These are phyloP conservation scores for Nomada lathburiana DNA, from an alignment of 2,888 invertebrate genomes.

Conservation along the genomic window DNA sequence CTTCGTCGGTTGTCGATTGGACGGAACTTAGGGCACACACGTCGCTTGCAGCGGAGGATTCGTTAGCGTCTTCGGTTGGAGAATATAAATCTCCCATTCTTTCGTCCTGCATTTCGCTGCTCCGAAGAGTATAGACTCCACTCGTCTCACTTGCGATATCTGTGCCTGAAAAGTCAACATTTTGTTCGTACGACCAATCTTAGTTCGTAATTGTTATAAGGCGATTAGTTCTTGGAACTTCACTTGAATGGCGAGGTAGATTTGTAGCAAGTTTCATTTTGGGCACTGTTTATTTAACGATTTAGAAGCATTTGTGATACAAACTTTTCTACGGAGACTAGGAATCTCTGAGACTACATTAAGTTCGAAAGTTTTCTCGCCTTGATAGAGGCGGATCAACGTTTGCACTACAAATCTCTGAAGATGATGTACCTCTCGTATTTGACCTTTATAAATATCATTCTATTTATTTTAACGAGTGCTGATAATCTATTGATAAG, in stretches of 20 bases:
- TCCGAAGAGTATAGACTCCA: constrained; percentile 92
- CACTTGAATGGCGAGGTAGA: no score
- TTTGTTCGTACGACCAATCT: neutral
- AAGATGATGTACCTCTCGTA: no score
- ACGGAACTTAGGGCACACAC: constrained; percentile 81
- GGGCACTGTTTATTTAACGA: no score
- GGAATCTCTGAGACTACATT: neutral
- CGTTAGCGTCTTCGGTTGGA: constrained; percentile 77
- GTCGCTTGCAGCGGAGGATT: constrained; percentile 79
- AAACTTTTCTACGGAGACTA: neutral
- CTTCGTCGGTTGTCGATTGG: constrained; percentile 83
- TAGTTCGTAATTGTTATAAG: neutral
- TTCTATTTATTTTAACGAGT: no score
- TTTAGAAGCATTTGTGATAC: no score
- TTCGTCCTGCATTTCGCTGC: constrained; percentile 83
- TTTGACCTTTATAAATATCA: no score
- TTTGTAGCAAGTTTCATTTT: no score
- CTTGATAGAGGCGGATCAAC: no score
- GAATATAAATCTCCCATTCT: constrained; percentile 78
- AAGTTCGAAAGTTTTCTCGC: no score
- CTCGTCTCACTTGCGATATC: constrained; percentile 91
- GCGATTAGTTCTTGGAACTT: no score
- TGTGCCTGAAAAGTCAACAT: constrained; percentile 67
- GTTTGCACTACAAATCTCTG: no score
- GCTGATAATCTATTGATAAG: no score